Evolutionary conservation across 2,797 vertebrate species (phyloP).

Genomic region (Fundulus diaphanus): DNA sequence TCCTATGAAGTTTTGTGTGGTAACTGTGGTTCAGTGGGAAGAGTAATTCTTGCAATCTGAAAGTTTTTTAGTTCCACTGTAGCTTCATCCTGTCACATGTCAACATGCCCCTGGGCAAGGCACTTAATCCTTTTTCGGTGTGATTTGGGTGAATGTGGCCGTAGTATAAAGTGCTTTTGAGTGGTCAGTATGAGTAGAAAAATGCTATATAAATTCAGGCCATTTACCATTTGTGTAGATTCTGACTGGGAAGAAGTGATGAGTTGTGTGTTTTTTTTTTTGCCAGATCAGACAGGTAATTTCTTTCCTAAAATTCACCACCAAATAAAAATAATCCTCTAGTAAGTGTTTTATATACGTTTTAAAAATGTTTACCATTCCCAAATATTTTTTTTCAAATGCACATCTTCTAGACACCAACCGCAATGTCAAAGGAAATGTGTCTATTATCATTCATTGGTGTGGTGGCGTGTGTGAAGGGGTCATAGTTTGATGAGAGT

Average conservation of each 20-base stretch:
- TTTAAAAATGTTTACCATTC: background rate
- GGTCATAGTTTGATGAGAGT: conserved; percentile 57
- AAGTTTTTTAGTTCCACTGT: too few relatives aligned
- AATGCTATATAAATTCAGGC: too few relatives aligned
- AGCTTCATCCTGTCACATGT: too few relatives aligned
- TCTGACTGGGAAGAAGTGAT: background rate
- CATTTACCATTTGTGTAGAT: too few relatives aligned
- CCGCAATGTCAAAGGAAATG: conserved; percentile 10
- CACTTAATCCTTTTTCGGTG: too few relatives aligned
- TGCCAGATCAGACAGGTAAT: background rate
- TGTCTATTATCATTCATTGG: conserved; percentile 31
- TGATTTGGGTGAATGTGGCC: too few relatives aligned
- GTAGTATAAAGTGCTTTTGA: too few relatives aligned
- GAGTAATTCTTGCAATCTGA: too few relatives aligned
- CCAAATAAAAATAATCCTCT: background rate
- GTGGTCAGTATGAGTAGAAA: too few relatives aligned
- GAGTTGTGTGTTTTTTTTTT: background rate
- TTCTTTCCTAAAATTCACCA: background rate
- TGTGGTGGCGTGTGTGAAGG: conserved; percentile 37
- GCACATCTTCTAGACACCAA: background rate
- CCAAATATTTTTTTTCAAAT: background rate
- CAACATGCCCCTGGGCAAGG: too few relatives aligned
- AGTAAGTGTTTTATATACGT: background rate
- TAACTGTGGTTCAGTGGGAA: too few relatives aligned
- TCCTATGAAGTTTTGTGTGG: too few relatives aligned